These are phyloP conservation scores for Allobates femoralis DNA, from an alignment of 2,797 vertebrate genomes.

Conservation along the genomic window DNA sequence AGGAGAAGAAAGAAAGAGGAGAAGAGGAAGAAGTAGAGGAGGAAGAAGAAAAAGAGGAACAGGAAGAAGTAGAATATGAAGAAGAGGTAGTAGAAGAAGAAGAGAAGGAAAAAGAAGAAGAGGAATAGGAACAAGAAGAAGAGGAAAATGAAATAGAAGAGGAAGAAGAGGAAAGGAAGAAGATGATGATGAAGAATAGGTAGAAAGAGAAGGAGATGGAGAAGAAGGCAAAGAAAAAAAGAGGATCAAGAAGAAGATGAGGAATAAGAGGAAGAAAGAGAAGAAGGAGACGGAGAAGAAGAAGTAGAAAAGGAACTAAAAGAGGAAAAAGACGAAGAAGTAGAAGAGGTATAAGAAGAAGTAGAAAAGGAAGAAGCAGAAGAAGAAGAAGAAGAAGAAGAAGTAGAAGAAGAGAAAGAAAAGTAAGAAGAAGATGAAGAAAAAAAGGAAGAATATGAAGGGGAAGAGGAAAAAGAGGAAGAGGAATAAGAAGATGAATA, in stretches of 20 bases:
- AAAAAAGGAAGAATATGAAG: background rate
- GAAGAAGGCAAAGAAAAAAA: background rate
- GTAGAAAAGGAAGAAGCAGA: background rate
- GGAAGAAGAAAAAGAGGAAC: no score
- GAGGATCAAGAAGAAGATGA: background rate
- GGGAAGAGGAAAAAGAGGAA: background rate
- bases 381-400: background rate
- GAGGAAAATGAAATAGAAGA: no score
- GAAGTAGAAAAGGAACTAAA: background rate
- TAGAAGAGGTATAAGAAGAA: background rate
- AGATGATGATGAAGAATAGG: no score
- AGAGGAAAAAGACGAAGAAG: background rate
- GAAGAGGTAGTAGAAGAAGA: no score
- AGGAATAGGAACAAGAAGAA: no score
- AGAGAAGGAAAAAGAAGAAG: no score
- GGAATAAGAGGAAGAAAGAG: background rate
- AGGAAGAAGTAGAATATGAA: no score
- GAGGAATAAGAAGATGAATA: background rate
- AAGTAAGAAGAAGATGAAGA: no score
- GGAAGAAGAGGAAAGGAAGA: background rate
- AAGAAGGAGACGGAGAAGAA: background rate
- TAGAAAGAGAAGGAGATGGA: background rate
- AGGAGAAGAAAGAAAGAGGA: no score
- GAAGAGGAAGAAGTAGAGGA: no score
- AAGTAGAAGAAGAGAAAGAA: background rate